These are phyloP conservation scores for Oryzias curvinotus DNA, from an alignment of 2,113 vertebrate species.

Conservation along the genomic window DNA sequence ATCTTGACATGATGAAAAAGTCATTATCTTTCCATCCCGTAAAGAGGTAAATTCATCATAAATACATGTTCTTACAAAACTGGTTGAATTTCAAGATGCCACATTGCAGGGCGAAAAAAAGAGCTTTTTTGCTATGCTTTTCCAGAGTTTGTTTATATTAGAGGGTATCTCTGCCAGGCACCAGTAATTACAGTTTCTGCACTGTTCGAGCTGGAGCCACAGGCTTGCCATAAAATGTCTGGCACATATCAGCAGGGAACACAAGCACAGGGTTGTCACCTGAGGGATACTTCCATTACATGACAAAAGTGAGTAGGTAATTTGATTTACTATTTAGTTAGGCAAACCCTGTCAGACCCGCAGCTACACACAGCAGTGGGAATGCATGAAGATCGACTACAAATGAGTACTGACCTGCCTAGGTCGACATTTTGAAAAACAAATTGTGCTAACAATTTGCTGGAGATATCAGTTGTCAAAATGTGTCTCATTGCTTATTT, in stretches of 20 bases:
- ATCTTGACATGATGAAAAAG: too few relatives aligned
- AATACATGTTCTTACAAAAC: too few relatives aligned
- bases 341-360: conserved; percentile 77
- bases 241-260: conserved; percentile 67
- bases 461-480: conserved; percentile 42
- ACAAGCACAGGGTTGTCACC: conserved; percentile 71
- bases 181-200: conserved; percentile 63
- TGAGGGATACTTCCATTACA: conserved; percentile 70
- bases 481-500: conserved; percentile 52
- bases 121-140: conserved; percentile 45
- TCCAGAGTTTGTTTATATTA: conserved; percentile 57
- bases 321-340: conserved; percentile 84
- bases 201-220: conserved; percentile 37
- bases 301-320: conserved; percentile 77
- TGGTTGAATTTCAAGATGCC: conserved; percentile 19
- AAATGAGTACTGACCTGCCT: conserved; percentile 80
- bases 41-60: background rate
- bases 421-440: conserved; percentile 71
- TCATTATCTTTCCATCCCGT: too few relatives aligned
- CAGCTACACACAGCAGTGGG: conserved; percentile 67
- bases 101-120: conserved; percentile 17
- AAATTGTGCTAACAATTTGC: conserved; percentile 60
- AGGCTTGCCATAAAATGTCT: conserved; percentile 65
- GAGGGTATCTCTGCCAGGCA: conserved; percentile 58
- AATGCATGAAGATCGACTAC: conserved; percentile 74